Base-by-base conservation (phyloP, 2,797 vertebrate species). In the Morus bassanus region DNA sequence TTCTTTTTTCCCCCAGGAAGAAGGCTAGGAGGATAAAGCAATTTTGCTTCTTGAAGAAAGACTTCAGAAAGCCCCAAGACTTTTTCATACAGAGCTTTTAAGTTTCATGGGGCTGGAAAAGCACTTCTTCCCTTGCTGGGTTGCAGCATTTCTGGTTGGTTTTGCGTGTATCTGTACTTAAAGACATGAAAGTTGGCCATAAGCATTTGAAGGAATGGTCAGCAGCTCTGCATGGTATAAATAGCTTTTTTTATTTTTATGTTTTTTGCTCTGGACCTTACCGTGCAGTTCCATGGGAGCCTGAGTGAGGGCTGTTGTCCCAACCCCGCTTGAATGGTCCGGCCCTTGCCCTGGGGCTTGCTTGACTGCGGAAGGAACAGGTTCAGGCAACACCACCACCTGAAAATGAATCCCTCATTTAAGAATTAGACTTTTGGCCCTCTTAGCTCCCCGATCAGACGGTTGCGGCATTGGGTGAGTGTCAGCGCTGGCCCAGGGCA, bases 281-380 rank as follows among this genome's bases (percentile, higher is more conserved):
- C 18, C 6, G 22, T 22, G 27, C 18, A 15, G 18, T 21, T 56
- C n/a, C 12, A 9, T 5, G 27, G 69, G 37, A 39, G 24, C 24
- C 19, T 43, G n/a, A 13, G 51, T 19, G 27, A 59, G 24, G 28
- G 28, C 48, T 56, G 8, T 35, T 35, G 33, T 69, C 37, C 67
- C 23, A 39, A 54, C 7, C 43, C 13, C 0, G 1, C 15, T 37
- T 0, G 1, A 15, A 22, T 6, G 7, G 24, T 27, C 35, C 8
- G 16, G 37, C 56, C 74, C 69, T 51, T 46, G 37, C 63, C n/a
- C 48, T 25, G 46, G 63, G 61, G 25, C 70, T 76, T n/a, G 18
- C 70, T 50, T 75, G 76, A 27, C 6, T 11, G 1, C 56, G 24
- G 61, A 7, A 7, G 0, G 11, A 68, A 35, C 2, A 0, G 17